phyloP scores from a whole-genome alignment of 2,113 vertebrate genomes.

The Dicaeum eximium region DNA sequence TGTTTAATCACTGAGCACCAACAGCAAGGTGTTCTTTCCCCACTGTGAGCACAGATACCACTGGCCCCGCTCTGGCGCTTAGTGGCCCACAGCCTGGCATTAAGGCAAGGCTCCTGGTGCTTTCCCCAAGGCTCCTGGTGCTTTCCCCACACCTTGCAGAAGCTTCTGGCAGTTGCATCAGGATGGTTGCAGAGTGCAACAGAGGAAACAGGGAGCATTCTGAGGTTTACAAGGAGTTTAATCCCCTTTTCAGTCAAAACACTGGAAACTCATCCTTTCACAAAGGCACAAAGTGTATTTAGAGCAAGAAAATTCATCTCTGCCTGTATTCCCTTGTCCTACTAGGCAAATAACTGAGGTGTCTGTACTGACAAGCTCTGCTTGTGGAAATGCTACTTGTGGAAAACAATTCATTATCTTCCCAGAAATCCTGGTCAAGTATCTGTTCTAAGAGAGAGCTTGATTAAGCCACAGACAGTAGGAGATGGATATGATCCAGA shows the following conservation, averaged over 20 bases:
- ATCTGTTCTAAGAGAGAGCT: neutral
- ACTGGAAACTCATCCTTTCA: neutral
- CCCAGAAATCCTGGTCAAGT: neutral
- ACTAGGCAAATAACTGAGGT: neutral
- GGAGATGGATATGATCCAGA: neutral
- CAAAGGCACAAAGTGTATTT: neutral
- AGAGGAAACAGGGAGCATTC: neutral
- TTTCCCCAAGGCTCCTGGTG: neutral
- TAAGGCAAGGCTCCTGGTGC: neutral
- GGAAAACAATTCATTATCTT: neutral
- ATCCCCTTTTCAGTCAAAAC: neutral
- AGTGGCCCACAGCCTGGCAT: neutral
- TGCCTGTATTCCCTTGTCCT: neutral
- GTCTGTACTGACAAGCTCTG: neutral
- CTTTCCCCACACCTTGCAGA: neutral
- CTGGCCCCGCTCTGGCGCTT: rapidly evolving
- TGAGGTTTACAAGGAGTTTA: neutral
- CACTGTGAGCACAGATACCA: rapidly evolving
- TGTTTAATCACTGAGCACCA: neutral
- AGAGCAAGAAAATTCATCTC: neutral
- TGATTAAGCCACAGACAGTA: neutral
- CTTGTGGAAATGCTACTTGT: neutral
- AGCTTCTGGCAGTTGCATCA: neutral
- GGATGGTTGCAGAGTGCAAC: rapidly evolving
- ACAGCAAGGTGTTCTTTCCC: rapidly evolving